Conservation (phyloP, 2,888 invertebrate genomes). For the Agrochola lychnidis region DNA sequence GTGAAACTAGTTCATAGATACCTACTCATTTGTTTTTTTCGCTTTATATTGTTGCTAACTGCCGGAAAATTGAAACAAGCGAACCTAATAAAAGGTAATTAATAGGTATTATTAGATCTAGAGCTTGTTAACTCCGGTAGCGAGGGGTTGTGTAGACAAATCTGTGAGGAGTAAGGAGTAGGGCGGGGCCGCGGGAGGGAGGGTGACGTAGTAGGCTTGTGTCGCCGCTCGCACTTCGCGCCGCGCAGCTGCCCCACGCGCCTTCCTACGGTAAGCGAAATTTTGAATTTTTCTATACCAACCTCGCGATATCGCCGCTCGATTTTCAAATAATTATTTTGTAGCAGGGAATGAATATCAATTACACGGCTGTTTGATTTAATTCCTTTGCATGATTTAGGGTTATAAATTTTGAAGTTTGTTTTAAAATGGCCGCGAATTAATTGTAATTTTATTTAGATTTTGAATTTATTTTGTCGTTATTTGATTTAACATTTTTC, state of each 20-base stretch:
- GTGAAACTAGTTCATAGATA: background rate
- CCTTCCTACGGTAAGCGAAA: constrained; percentile 69
- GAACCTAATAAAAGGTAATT: constrained; percentile 60
- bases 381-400: constrained; percentile 59
- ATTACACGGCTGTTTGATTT: constrained; percentile 56
- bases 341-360: constrained; percentile 55
- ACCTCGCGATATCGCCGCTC: constrained; percentile 62
- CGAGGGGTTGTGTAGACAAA: constrained; percentile 80
- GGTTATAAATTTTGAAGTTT: constrained; percentile 41
- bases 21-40: background rate
- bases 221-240: constrained; percentile 80
- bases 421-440: constrained; percentile 47
- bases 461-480: constrained; percentile 19
- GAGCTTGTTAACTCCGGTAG: constrained; percentile 74
- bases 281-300: constrained; percentile 62
- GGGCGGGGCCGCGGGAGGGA: constrained; percentile 75
- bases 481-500: background rate
- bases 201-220: constrained; percentile 78
- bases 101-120: constrained; percentile 72
- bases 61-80: constrained; percentile 37
- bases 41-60: background rate
- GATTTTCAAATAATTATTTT: constrained; percentile 49
- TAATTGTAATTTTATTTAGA: constrained; percentile 34
- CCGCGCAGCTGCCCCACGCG: constrained; percentile 82
- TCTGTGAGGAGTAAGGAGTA: constrained; percentile 78